Percentiles rank a stretch among this genome's conserved stretches.
phyloP scores from a whole-genome alignment of 1,140 invertebrate species.

The Laupala kohalensis region DNA sequence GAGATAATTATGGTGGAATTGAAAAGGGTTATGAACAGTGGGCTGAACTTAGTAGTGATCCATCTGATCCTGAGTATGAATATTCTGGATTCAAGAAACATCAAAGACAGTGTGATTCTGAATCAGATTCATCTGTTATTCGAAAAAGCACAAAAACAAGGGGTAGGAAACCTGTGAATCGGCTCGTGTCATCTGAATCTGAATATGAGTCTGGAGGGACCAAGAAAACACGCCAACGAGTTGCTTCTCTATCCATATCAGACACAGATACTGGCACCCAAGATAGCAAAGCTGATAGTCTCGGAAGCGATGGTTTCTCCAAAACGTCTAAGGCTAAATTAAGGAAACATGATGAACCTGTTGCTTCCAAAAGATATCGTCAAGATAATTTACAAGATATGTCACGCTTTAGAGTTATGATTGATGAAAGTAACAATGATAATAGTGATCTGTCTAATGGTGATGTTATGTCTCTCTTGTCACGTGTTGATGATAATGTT shows the following conservation, averaged over 20 bases:
- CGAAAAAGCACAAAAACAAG: conserved; percentile 12
- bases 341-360: conserved; percentile 10
- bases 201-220: conserved; percentile 27
- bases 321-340: conserved; percentile 16
- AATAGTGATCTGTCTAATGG: conserved; percentile 3
- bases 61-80: background rate
- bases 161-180: conserved; percentile 24
- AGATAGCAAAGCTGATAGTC: conserved; percentile 31
- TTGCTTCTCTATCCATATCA: conserved; percentile 26
- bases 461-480: conserved; percentile 10
- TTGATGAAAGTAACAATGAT: conserved; percentile 7
- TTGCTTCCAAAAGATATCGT: conserved; percentile 2
- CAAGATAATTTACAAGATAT: conserved; percentile 8
- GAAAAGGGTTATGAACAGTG: conserved; percentile 42
- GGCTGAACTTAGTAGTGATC: conserved; percentile 20
- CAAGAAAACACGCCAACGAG: conserved; percentile 5
- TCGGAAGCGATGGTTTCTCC: conserved; percentile 29
- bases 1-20: conserved; percentile 31
- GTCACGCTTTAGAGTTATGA: conserved; percentile 6
- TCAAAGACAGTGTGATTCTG: conserved; percentile 5
- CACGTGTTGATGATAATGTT: background rate
- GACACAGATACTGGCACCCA: conserved; percentile 35
- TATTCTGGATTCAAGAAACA: background rate
- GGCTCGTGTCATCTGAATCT: conserved; percentile 32
- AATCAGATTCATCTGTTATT: conserved; percentile 11